Conservation (phyloP, 2,888 invertebrate species). For the Trichopria drosophilae region DNA sequence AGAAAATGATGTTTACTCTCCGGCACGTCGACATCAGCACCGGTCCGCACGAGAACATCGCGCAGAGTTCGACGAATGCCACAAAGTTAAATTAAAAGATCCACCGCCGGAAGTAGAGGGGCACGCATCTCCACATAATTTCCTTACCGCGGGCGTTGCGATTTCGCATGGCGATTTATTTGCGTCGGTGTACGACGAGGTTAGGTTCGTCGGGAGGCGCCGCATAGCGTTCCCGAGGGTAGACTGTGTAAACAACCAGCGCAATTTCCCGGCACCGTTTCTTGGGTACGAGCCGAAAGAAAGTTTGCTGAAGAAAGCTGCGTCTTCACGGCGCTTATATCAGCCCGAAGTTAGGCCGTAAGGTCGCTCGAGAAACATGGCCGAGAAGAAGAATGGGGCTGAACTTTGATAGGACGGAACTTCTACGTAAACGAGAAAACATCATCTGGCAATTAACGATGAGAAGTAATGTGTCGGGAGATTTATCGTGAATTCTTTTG, state of each 20-base stretch:
- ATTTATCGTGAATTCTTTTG: too few species aligned
- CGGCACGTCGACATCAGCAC: too few species aligned
- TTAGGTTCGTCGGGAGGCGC: slow-evolving; percentile 11
- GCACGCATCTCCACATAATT: slow-evolving; percentile 7
- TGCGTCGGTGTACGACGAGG: background rate
- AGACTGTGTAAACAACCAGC: slow-evolving; percentile 27
- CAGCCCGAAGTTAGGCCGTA: too few species aligned
- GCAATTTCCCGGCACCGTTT: slow-evolving; percentile 28
- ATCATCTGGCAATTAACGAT: too few species aligned
- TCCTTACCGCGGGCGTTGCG: background rate
- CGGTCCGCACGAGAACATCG: too few species aligned
- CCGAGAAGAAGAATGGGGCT: too few species aligned
- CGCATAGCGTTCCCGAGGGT: slow-evolving; percentile 3
- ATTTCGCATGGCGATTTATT: background rate
- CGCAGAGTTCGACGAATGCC: too few species aligned
- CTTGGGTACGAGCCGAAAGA: slow-evolving; percentile 5
- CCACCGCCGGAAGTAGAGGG: background rate
- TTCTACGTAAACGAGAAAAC: slow-evolving; percentile 11
- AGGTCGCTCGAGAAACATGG: too few species aligned
- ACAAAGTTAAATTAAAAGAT: background rate
- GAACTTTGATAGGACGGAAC: too few species aligned
- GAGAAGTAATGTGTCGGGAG: too few species aligned
- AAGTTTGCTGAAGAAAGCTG: slow-evolving; percentile 14
- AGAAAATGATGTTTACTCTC: too few species aligned
- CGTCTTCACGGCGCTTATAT: slow-evolving; percentile 8